Base-by-base conservation (phyloP, 2,888 invertebrate genomes). In the Crossocerus cetratus region DNA sequence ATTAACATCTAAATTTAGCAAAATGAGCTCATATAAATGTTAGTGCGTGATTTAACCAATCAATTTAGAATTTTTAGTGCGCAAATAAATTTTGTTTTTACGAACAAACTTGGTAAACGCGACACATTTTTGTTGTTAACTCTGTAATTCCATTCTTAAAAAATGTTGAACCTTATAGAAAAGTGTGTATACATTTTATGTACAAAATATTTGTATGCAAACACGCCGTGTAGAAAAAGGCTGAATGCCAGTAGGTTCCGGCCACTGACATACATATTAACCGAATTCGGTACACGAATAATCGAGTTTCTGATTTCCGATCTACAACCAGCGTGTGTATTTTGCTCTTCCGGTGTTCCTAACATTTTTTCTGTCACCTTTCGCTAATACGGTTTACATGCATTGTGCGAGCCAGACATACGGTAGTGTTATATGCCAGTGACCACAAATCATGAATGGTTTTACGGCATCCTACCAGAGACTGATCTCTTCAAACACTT, bases 361-460 rank as follows among this genome's bases (percentile, higher is more conserved):
- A 2, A 32, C 0, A 32, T 32, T 32, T 3, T 3, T 32, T 11
- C 11, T 32, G 32, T 5, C 32, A 32, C 11, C 32, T 32, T 32
- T 63, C 45, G 43, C 45, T 57, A 60, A 16, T 61, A 42, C 61
- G 22, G 53, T 3, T 58, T 5, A 55, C 45, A 16, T 63, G 56
- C 43, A 42, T 63, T 63, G 55, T 62, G 62, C 73, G 57, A 62
- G 59, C 54, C 23, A 58, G 58, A 57, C 11, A 32, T 32, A 58
- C 32, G 60, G 42, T 63, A 61, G 56, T 43, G 53, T 73, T 65
- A 69, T 73, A n/a, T 60, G 65, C 65, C 66, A 74, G 11, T 23
- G 57, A 75, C 65, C 44, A 56, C 56, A 74, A 69, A 21, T 61
- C 43, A 53, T 64, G 69, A 64, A 74, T 69, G 74, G 66, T 64